Percentiles rank a stretch among this genome's conserved stretches.
Evolutionary conservation across 2,888 invertebrate genomes (phyloP).

Genomic region (Eupithecia subumbrata): DNA sequence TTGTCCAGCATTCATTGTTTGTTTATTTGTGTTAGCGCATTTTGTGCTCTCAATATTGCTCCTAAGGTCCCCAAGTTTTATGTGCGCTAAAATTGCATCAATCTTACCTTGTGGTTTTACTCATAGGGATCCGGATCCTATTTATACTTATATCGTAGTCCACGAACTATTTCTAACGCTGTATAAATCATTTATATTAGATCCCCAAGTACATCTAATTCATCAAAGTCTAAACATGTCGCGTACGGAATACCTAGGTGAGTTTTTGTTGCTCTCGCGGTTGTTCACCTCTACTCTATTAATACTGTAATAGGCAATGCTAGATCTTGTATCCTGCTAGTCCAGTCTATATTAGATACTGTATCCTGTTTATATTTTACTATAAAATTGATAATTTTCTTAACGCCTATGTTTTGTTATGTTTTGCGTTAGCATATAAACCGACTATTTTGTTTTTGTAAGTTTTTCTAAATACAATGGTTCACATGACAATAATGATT

Average conservation of each 20-base stretch:
- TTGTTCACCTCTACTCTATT: constrained; percentile 56
- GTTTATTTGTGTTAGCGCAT: background rate
- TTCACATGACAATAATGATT: background rate
- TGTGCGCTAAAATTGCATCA: background rate
- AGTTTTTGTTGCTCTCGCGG: constrained; percentile 52
- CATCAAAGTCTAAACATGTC: constrained; percentile 30
- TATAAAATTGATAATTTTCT: background rate
- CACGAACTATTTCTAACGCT: background rate
- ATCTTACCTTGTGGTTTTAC: background rate
- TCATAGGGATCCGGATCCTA: background rate
- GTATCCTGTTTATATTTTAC: constrained; percentile 21
- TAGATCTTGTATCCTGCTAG: constrained; percentile 45
- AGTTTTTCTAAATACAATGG: background rate
- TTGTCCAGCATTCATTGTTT: background rate
- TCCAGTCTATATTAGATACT: constrained; percentile 24
- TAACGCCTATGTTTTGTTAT: background rate
- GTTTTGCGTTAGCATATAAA: background rate
- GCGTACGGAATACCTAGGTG: constrained; percentile 44
- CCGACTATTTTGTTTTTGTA: too few species aligned
- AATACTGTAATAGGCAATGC: constrained; percentile 49
- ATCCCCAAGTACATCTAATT: constrained; percentile 8
- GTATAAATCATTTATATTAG: background rate
- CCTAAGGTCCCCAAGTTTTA: background rate
- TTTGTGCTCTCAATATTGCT: background rate
- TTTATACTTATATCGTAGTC: background rate